Percentiles rank a stretch among this genome's conserved stretches.
Conservation (phyloP, 2,888 invertebrate species). For the Chymomyza fuscimana region DNA sequence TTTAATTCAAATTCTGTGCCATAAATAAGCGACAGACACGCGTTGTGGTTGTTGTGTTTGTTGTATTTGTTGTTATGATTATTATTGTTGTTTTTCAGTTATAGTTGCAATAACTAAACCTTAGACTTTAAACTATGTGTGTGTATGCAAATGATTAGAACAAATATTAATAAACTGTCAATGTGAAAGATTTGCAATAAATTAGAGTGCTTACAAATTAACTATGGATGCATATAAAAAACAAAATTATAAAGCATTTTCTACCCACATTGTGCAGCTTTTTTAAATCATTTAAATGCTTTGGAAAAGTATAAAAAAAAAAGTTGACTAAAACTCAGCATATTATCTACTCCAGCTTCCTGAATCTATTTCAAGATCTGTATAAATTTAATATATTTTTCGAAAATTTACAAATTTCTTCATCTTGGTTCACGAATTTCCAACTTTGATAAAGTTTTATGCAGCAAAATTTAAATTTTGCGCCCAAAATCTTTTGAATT, state of each 20-base stretch:
- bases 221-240: constrained; percentile 10
- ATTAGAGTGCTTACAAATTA: constrained; percentile 67
- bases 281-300: no score
- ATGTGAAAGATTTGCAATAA: constrained; percentile 58
- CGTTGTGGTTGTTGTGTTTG: neutral
- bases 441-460: no score
- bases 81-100: neutral
- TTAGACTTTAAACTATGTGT: constrained; percentile 52
- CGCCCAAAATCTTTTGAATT: no score
- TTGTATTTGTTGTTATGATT: neutral
- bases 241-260: neutral
- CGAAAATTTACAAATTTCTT: no score
- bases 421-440: no score
- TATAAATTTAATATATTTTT: no score
- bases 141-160: constrained; percentile 55
- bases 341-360: no score
- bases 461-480: no score
- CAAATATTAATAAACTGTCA: constrained; percentile 63
- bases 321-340: no score
- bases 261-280: no score
- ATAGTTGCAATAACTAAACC: constrained; percentile 35
- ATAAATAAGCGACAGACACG: constrained; percentile 33
- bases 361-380: no score
- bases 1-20: constrained; percentile 35
- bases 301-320: no score